Base-by-base conservation (phyloP, 1,140 invertebrate species). In the Dinoponera quadriceps region DNA sequence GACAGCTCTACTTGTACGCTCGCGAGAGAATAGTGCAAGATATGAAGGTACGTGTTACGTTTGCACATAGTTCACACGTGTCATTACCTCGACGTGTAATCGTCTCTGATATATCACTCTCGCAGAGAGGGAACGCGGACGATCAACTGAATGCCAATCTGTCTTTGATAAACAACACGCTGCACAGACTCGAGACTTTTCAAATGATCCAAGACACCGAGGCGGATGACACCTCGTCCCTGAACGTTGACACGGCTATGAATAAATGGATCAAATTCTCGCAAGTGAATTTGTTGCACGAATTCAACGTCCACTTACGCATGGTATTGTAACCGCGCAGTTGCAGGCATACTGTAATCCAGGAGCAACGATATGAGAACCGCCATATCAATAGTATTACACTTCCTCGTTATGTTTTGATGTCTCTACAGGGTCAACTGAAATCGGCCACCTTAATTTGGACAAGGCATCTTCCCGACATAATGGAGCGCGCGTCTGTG, bases 361-460 rank as follows among this genome's bases (percentile, higher is more conserved):
- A 60, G 14, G 11, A 11, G 27, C 16, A 7, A 65, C 20, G 16
- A 60, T 75, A 48, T 22, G 13, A 51, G 1, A 49, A 69, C 49
- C 27, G 4, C 18, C 13, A 27, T 5, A 33, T 33, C 5, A 33
- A 3, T 33, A 33, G 22, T 27, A 51, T 29, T 60, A 25, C 16
- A 48, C 48, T 66, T 66, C 11, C 3, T 73, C 27, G 20, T 57
- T 16, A 27, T 29, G 5, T 60, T n/a, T 62, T 74, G 16, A 49
- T 62, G 25, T 51, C 29, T 66, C 5, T 77, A 66, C 33, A 93
- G 90, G 90, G 90, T 66, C 82, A 93, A 83, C 60, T 94, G n/a
- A 88, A 92, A 85, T 82, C 88, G 72, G 93, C 93, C n/a, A 83
- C 89, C 57, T 85, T 92, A 9, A 93, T 94, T 83, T 94, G 93